A percentile compares a stretch with the other conserved stretches of the same genome.
These are phyloP conservation scores for Gasterosteus aculeatus DNA, from an alignment of 2,113 vertebrate species.

Conservation along the genomic window DNA sequence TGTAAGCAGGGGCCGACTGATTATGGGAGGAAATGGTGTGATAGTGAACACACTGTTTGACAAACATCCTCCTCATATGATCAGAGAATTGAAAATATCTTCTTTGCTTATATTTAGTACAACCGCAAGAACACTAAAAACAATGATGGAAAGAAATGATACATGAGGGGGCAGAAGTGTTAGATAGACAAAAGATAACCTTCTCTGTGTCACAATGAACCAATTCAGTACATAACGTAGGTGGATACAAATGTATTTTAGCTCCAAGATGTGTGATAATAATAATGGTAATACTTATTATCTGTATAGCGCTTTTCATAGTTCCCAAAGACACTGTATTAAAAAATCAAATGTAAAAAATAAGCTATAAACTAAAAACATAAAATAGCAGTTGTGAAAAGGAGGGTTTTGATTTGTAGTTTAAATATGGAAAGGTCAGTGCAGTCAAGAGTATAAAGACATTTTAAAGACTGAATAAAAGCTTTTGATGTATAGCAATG, in stretches of 20 bases:
- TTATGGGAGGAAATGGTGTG: neutral
- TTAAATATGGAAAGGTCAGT: too few species aligned
- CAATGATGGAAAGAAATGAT: constrained; percentile 12
- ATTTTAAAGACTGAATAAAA: neutral
- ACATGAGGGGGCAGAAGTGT: constrained; percentile 33
- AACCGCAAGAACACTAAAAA: neutral
- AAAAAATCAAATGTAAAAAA: too few species aligned
- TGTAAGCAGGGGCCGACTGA: neutral
- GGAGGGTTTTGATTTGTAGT: too few species aligned
- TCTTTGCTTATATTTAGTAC: neutral
- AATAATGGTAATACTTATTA: too few species aligned
- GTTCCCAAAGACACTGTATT: too few species aligned
- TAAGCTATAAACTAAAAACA: too few species aligned
- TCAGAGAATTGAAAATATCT: neutral
- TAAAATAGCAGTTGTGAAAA: too few species aligned
- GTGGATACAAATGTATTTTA: neutral
- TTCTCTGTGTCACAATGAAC: neutral
- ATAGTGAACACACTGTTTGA: constrained; percentile 11
- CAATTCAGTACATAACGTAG: neutral
- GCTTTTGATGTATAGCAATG: neutral
- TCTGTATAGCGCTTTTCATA: too few species aligned
- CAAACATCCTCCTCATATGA: neutral
- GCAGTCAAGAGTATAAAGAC: neutral
- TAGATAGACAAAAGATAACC: constrained; percentile 11
- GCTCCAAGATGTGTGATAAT: neutral